Evolutionary conservation across 2,113 vertebrate genomes (phyloP).

Genomic region (Hyperoodon ampullatus): DNA sequence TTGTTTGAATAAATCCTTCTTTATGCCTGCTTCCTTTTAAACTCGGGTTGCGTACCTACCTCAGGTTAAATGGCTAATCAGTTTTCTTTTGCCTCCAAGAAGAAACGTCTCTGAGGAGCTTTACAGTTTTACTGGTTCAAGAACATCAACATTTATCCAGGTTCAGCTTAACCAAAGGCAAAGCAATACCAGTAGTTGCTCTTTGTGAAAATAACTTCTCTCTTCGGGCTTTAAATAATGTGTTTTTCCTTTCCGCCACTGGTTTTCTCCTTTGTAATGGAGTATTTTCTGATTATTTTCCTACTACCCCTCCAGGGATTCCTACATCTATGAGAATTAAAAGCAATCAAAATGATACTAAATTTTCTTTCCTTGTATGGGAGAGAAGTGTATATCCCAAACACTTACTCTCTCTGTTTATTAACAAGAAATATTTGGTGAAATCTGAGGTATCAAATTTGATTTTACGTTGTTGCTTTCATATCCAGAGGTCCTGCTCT

Average conservation of each 20-base stretch:
- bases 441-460: not conserved
- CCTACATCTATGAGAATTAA: constrained; percentile 37
- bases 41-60: not conserved
- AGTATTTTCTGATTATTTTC: constrained; percentile 61
- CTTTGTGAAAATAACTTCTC: constrained; percentile 69
- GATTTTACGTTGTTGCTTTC: not conserved
- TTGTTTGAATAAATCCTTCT: constrained; percentile 56
- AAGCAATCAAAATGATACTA: not conserved
- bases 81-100: constrained; percentile 67
- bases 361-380: not conserved
- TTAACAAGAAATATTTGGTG: not conserved
- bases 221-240: constrained; percentile 63
- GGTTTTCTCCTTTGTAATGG: constrained; percentile 56
- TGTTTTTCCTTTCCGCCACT: constrained; percentile 37
- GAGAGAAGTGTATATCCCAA: not conserved
- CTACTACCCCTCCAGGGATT: not conserved
- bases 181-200: not conserved
- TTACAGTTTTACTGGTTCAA: constrained; percentile 58
- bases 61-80: constrained; percentile 64
- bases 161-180: constrained; percentile 15
- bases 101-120: constrained; percentile 61
- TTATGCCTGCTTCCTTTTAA: constrained; percentile 51
- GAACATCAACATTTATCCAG: constrained; percentile 64
- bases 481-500: not conserved
- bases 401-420: not conserved